A percentile compares a stretch with the other conserved stretches of the same genome.
These are phyloP conservation scores for Dicyrtomina minuta DNA, from an alignment of 2,888 invertebrate genomes.

Conservation along the genomic window DNA sequence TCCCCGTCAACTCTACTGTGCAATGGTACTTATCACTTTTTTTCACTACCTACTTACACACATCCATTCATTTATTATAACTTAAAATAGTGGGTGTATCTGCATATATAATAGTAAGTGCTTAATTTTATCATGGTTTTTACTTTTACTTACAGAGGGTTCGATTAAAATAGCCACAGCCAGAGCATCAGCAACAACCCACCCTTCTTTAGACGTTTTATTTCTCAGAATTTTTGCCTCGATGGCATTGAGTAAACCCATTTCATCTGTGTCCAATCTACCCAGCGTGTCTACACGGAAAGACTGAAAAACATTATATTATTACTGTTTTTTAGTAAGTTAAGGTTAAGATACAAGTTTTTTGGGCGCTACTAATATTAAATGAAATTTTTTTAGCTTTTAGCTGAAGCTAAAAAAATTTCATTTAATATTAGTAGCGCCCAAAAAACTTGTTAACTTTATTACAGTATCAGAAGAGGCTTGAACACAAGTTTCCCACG, in stretches of 20 bases:
- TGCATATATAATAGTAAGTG: too few relatives aligned
- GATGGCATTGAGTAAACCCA: slow-evolving; percentile 61
- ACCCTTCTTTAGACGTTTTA: slow-evolving; percentile 31
- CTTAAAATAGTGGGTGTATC: too few relatives aligned
- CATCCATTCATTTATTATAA: background rate
- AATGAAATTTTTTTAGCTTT: background rate
- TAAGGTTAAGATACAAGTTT: background rate
- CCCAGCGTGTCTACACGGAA: slow-evolving; percentile 62
- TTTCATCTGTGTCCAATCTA: slow-evolving; percentile 56
- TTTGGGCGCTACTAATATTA: background rate
- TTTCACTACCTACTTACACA: slow-evolving; percentile 13
- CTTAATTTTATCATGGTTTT: too few relatives aligned
- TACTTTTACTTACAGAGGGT: slow-evolving; percentile 30
- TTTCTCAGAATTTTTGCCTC: slow-evolving; percentile 55
- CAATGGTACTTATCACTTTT: slow-evolving; percentile 43
- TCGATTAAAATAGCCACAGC: slow-evolving; percentile 44
- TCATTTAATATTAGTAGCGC: background rate
- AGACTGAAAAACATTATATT: slow-evolving; percentile 56
- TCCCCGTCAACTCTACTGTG: slow-evolving; percentile 57
- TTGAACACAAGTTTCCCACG: slow-evolving; percentile 69
- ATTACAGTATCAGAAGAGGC: slow-evolving; percentile 13
- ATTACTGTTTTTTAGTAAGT: background rate
- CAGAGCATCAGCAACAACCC: slow-evolving; percentile 48
- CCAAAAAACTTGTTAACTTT: background rate
- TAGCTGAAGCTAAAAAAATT: background rate